Evolutionary conservation across 2,797 vertebrate species (phyloP), one percentile per base, ranked within the genome.

Genomic region (Etheostoma nigrum): DNA sequence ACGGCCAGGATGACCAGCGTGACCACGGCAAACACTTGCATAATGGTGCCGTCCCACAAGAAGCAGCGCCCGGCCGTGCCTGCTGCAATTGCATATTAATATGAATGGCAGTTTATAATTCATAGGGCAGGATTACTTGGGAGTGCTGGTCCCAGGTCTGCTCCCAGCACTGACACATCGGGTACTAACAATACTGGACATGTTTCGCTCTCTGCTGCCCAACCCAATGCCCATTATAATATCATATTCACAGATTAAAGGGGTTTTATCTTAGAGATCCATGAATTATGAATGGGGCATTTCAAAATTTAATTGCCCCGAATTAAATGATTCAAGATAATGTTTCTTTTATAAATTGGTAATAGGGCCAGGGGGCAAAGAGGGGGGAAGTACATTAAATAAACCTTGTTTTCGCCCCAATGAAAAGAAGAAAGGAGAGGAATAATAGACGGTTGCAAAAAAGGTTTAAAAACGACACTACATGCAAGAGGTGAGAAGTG

Each of bases 311-410:
- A 95, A 94, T 95, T 96, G 96, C 87, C 89, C 90, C 84, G 93
- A 96, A 97, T 96, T 96, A 93, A 96, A 96, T 96, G 94, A 96
- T 96, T 96, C 93, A 96, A 96, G 96, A 95, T 94, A 94, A 95
- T 95, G 93, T 94, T 95, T 95, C 91, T 94, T 96, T 95, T 95
- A 95, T 95, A 94, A 95, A 96, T 94, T 93, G 86, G 86, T 96
- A 94, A 96, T 87, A 13, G 81, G 93, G 89, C 94, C 87, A 86
- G 85, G 72, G 89, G 92, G 82, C 81, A 86, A 87, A 82, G 72
- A 76, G 81, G 74, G 67, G 67, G 59, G 57, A 82, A 86, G 78
- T 82, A 89, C 86, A 88, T 84, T 65, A 81, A 88, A 91, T 89
- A 85, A 90, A 86, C 83, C 78, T 67, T 84, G 69, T 40, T 79